Evolutionary conservation across 2,888 invertebrate species (phyloP).

Genomic region (Trichopoda pennipes): DNA sequence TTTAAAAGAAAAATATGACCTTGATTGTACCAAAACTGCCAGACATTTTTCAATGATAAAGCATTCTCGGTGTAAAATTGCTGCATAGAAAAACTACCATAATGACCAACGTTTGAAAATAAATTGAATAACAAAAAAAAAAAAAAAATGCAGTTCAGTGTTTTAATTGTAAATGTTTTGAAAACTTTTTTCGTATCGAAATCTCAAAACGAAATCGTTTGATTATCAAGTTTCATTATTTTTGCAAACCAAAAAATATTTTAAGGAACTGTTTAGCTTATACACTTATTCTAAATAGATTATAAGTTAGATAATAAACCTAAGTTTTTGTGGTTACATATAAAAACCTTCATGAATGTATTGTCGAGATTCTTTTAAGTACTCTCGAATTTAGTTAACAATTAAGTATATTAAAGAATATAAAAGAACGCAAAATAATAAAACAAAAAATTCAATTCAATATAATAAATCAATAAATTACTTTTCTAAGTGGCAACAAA

Average conservation of each 20-base stretch:
- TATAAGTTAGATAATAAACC: conserved; percentile 62
- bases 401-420: background rate
- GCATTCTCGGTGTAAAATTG: no score
- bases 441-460: conserved; percentile 53
- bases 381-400: background rate
- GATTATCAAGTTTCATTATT: no score
- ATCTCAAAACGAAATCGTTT: background rate
- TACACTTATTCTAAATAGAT: conserved; percentile 64
- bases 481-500: background rate
- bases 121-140: no score
- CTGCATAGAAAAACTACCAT: no score
- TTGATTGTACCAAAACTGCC: no score
- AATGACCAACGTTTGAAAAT: no score
- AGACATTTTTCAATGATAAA: no score
- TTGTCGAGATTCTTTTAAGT: background rate
- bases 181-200: no score
- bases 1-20: no score
- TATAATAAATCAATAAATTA: conserved; percentile 57
- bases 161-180: no score
- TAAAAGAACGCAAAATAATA: conserved; percentile 48
- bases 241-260: background rate
- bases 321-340: conserved; percentile 41
- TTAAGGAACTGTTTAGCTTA: conserved; percentile 11
- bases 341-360: conserved; percentile 35
- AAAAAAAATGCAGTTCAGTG: no score